phyloP scores from a whole-genome alignment of 2,888 invertebrate genomes.

The Trissonchulus sp. region DNA sequence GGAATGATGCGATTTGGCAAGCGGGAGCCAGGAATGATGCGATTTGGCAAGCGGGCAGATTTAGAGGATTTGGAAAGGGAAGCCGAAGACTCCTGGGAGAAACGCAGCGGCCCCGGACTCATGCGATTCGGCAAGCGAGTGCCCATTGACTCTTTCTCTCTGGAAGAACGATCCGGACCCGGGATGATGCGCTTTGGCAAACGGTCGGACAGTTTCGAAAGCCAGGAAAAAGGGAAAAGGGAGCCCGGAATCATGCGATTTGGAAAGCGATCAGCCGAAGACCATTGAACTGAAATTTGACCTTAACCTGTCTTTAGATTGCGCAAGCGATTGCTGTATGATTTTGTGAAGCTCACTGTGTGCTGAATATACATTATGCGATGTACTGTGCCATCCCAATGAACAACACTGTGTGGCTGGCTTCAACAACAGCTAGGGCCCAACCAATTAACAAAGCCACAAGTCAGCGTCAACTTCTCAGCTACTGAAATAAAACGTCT shows the following conservation, averaged over 20 bases:
- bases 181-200: not conserved
- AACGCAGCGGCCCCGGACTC: not conserved
- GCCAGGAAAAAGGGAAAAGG: not conserved
- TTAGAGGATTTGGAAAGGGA: too few species aligned
- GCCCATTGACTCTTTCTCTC: not conserved
- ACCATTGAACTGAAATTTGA: too few species aligned
- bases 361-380: too few species aligned
- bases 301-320: too few species aligned
- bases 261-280: conserved; percentile 2
- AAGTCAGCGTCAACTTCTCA: too few species aligned
- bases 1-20: not conserved
- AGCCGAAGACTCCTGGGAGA: not conserved
- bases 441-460: too few species aligned
- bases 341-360: too few species aligned
- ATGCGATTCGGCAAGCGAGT: not conserved
- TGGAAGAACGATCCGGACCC: not conserved
- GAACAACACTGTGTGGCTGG: too few species aligned
- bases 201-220: not conserved
- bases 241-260: conserved; percentile 7
- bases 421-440: too few species aligned
- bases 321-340: too few species aligned
- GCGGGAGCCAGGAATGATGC: not conserved
- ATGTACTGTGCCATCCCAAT: too few species aligned
- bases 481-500: too few species aligned
- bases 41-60: not conserved